phyloP scores from a whole-genome alignment of 2,888 invertebrate species.

The Graphium colonna region DNA sequence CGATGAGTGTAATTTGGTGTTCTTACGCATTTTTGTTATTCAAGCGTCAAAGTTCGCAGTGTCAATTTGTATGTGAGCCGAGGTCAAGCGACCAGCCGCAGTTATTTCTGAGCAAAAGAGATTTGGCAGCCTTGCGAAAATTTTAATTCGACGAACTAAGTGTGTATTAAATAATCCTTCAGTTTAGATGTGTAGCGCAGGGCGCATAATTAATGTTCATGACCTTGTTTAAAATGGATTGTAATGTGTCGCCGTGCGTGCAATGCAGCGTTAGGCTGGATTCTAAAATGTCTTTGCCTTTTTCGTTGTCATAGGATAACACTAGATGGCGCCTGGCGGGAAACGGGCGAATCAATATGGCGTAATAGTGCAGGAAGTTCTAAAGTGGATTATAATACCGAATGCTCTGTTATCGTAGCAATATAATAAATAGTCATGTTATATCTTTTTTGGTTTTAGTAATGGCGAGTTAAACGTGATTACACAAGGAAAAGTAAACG shows the following conservation, averaged over 20 bases:
- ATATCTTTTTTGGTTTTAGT: background rate
- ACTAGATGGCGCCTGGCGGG: slow-evolving; percentile 5
- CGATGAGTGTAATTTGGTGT: background rate
- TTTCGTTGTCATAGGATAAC: background rate
- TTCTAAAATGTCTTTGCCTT: slow-evolving; percentile 11
- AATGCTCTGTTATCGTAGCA: background rate
- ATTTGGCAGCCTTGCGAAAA: slow-evolving; percentile 17
- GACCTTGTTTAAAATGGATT: slow-evolving; percentile 18
- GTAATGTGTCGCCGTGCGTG: background rate
- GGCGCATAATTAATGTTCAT: slow-evolving; percentile 5
- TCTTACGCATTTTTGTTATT: background rate
- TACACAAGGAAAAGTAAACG: slow-evolving; percentile 15
- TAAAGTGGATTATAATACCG: background rate
- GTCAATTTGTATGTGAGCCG: slow-evolving; percentile 3
- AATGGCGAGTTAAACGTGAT: slow-evolving; percentile 4
- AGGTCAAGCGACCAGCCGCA: slow-evolving; percentile 14
- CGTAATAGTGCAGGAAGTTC: background rate
- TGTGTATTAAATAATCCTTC: slow-evolving; percentile 13
- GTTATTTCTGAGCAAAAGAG: slow-evolving; percentile 15
- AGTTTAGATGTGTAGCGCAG: slow-evolving; percentile 8
- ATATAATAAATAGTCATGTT: background rate
- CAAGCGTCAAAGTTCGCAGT: background rate
- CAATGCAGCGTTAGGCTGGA: background rate
- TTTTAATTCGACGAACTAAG: slow-evolving; percentile 5
- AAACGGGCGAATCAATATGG: background rate